Evolutionary conservation across 2,113 vertebrate genomes (phyloP), one percentile per base, ranked within the genome.

Genomic region (Hyla sarda): DNA sequence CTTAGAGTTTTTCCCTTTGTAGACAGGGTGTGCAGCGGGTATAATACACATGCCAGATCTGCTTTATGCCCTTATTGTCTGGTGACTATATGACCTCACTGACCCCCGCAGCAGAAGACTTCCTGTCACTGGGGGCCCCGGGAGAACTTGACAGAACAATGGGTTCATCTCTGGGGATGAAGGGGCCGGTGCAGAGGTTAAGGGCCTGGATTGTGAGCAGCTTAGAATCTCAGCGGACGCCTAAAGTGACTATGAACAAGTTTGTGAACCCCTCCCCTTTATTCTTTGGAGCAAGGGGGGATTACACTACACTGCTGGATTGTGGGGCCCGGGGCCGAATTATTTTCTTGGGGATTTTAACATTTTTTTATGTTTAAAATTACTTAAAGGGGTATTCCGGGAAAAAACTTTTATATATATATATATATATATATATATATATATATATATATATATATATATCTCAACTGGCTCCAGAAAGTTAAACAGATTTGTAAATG

Each of bases 41-140:
- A 69, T 69, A 69, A 72, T 72, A 13, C n/a, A 30, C 60, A 65
- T 23, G 71, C 69, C 32, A 23, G 69, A 32, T 73, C 67, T 34
- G 28, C 32, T 72, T 72, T 37, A 8, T 37, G 17, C 8, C 69
- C 32, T 41, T n/a, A n/a, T 45, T 41, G 71, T 73, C 71, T 34
- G 58, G 25, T 73, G 37, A 45, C 17, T 21, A 5, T 8, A 34
- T 25, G 23, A 48, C 37, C 37, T 48, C 37, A 23, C 11, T 47
- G 21, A 12, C 37, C 37, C 37, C 71, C 0, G 16, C 9, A 37
- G 34, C 32, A 21, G 32, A 45, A 41, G 45, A 73, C 71, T 45
- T 23, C 14, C 37, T 71, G 67, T 71, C 67, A 71, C 37, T 11
- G 32, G 30, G 67, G 37, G 37, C 11, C 34, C 37, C 0, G 9